Evolutionary conservation across 1,140 invertebrate genomes (phyloP), one percentile per base, ranked within the genome.

Genomic region (Achatina immaculata): DNA sequence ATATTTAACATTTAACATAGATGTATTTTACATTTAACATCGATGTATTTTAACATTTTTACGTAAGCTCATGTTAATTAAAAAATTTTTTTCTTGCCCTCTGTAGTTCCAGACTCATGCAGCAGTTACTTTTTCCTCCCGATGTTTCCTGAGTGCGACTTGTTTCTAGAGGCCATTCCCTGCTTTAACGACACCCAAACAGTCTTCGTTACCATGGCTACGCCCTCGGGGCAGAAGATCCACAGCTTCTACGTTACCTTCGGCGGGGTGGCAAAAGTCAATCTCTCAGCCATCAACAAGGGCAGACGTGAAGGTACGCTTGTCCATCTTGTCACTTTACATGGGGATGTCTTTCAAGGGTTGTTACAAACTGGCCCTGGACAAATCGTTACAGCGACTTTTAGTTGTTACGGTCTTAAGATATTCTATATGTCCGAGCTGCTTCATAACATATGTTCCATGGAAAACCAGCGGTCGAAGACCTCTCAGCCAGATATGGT

Each of bases 71-170:
- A 45, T 45, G 43, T 9, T 45, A 45, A 45, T 45, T 45, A 7
- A 45, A 21, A 24, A 4, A 66, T 21, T 42, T 69, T 24, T n/a
- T 4, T 40, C 42, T 28, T 62, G 1, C 42, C 42, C 6, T 31
- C 62, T 34, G 28, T 62, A 78, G 65, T n/a, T 68, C 48, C 76
- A 9, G 76, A 78, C 28, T 68, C 76, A 14, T 78, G 76, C 42
- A 62, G 76, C 24, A 42, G 45, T 40, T 68, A 78, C 31, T 78
- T 62, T 48, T 68, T 68, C 2, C 76, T 78, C 3, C 76, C 76
- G 2, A 34, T 68, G 62, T 68, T 78, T 43, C 62, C 62, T 28
- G 48, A 68, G 1, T 78, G 76, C 38, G 7, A 66, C n/a, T 16
- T 78, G n/a, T 45, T 42, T 62, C 40, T 78, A 19, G 76, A 78